A percentile compares a stretch with the other conserved stretches of the same genome.
Evolutionary conservation across 2,797 vertebrate genomes (phyloP).

Genomic region (Ctenosaura bakeri): DNA sequence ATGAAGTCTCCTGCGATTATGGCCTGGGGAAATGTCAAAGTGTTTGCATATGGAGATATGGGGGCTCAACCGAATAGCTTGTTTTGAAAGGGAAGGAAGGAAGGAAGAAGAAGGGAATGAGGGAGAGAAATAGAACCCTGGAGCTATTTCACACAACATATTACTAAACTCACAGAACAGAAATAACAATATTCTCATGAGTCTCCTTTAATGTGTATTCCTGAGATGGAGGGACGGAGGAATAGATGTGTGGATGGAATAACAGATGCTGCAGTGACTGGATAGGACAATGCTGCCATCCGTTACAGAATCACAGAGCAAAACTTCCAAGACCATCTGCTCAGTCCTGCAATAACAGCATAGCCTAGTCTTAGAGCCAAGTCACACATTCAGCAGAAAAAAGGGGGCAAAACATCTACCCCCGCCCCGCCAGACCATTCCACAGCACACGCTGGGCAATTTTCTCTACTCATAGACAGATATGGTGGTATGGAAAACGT

Average conservation of each 20-base stretch:
- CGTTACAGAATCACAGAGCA: slow-evolving; percentile 9
- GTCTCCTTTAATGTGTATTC: slow-evolving; percentile 57
- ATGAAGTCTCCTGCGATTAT: not conserved
- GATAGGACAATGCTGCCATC: slow-evolving; percentile 8
- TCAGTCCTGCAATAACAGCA: not conserved
- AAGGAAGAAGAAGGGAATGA: not conserved
- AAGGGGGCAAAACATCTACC: not conserved
- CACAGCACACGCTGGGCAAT: too few relatives aligned
- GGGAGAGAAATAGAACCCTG: not conserved
- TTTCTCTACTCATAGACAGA: not conserved
- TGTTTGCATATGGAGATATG: slow-evolving; percentile 16
- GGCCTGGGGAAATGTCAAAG: slow-evolving; percentile 35
- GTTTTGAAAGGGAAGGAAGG: not conserved
- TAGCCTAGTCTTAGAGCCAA: not conserved
- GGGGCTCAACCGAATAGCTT: slow-evolving; percentile 24
- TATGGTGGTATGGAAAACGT: too few relatives aligned
- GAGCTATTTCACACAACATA: slow-evolving; percentile 30
- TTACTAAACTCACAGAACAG: slow-evolving; percentile 32
- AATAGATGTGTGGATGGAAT: slow-evolving; percentile 19
- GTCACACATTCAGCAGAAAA: not conserved
- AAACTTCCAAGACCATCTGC: not conserved
- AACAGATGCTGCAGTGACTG: not conserved
- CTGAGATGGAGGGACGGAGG: not conserved
- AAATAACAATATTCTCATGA: slow-evolving; percentile 42
- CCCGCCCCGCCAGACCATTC: not conserved